Percentiles rank a stretch among this genome's conserved stretches.
These are phyloP conservation scores for Brachypalpus laphriformis DNA, from an alignment of 2,888 invertebrate genomes.

Conservation along the genomic window DNA sequence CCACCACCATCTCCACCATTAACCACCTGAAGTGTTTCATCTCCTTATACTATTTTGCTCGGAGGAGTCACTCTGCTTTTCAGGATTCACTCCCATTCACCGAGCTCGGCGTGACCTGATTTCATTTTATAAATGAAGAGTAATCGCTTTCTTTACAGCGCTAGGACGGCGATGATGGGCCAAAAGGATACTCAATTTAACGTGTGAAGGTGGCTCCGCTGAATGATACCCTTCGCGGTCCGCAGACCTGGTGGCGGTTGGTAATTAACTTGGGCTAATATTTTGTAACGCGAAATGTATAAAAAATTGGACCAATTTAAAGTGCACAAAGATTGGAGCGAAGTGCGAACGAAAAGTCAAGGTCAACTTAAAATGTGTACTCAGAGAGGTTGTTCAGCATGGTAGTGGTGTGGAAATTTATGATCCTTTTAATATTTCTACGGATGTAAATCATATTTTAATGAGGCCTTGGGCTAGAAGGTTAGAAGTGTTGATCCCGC, in stretches of 20 bases:
- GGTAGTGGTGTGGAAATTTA: conserved; percentile 22
- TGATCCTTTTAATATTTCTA: conserved; percentile 56
- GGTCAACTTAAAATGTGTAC: conserved; percentile 37
- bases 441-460: conserved; percentile 68
- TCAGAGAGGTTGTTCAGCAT: background rate
- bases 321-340: conserved; percentile 8
- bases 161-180: conserved; percentile 17
- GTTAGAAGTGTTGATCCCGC: conserved; percentile 54
- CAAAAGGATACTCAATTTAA: conserved; percentile 29
- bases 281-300: conserved; percentile 28
- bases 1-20: conserved; percentile 22
- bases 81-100: conserved; percentile 27
- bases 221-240: background rate
- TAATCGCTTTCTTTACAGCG: conserved; percentile 57
- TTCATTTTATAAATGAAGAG: conserved; percentile 65
- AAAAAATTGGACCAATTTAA: conserved; percentile 52
- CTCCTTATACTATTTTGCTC: conserved; percentile 16
- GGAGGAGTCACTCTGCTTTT: conserved; percentile 26
- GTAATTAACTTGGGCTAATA: conserved; percentile 54
- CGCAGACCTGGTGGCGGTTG: background rate
- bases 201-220: background rate
- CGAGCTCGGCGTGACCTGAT: conserved; percentile 67
- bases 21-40: conserved; percentile 40
- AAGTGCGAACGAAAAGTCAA: conserved; percentile 50
- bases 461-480: conserved; percentile 55